A percentile compares a stretch with the other conserved stretches of the same genome.
These are phyloP conservation scores for Drosophila cognata DNA, from an alignment of 2,888 invertebrate genomes.

Conservation along the genomic window DNA sequence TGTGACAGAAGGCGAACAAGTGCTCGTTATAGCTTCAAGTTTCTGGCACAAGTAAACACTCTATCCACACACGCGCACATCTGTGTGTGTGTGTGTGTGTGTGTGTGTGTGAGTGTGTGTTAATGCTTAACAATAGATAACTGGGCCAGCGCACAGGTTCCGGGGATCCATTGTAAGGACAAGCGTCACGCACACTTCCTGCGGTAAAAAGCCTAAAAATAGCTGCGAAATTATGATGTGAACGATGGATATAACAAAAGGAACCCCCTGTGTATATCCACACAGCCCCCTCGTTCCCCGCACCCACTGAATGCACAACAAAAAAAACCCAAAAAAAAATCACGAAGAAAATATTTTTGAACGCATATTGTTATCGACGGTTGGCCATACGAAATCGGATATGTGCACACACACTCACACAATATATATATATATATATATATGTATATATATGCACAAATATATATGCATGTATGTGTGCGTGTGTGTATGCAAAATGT, in stretches of 20 bases:
- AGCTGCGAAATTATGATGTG: slow-evolving; percentile 66
- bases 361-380: slow-evolving; percentile 78
- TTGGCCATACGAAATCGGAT: slow-evolving; percentile 67
- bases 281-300: not conserved
- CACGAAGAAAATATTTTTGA: slow-evolving; percentile 33
- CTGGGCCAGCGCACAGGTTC: slow-evolving; percentile 35
- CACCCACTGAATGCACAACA: not conserved
- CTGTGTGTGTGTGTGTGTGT: slow-evolving; percentile 3
- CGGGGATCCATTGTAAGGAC: slow-evolving; percentile 39
- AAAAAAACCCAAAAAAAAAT: slow-evolving; percentile 1
- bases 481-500: slow-evolving; percentile 65
- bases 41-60: not conserved
- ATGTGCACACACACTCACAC: slow-evolving; percentile 52
- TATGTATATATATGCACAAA: slow-evolving; percentile 4
- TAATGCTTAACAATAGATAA: slow-evolving; percentile 49
- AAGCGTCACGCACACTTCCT: slow-evolving; percentile 63
- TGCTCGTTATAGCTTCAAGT: slow-evolving; percentile 26
- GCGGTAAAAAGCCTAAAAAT: slow-evolving; percentile 66
- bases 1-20: not conserved
- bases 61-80: not conserved
- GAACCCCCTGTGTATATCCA: not conserved
- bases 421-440: slow-evolving; percentile 8
- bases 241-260: slow-evolving; percentile 58
- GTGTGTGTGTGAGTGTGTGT: slow-evolving; percentile 6
- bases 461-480: slow-evolving; percentile 6